A percentile compares a stretch with the other conserved stretches of the same genome.
Conservation (phyloP, 2,113 vertebrate genomes). For the Rhinoderma darwinii region DNA sequence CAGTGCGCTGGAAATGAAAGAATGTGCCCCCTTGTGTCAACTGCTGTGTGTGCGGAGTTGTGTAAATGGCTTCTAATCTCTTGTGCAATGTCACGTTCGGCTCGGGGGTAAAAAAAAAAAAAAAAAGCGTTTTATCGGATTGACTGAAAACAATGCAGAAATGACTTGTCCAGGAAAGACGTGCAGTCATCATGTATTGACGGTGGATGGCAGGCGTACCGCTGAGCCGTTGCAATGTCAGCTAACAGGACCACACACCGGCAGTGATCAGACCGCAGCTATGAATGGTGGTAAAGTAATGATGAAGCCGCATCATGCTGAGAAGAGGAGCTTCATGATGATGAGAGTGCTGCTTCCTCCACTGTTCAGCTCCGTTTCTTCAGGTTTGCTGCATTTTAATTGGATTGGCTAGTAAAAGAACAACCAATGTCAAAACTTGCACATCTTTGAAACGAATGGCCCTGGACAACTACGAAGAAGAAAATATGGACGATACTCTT, state of each 20-base stretch:
- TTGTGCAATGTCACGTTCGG: conserved; percentile 23
- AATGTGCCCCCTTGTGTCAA: conserved; percentile 11
- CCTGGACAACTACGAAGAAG: not conserved
- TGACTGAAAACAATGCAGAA: not conserved
- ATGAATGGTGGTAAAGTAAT: conserved; percentile 1
- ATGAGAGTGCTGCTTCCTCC: conserved; percentile 5
- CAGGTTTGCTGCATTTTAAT: not conserved
- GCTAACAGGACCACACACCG: not conserved
- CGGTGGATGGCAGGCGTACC: not conserved
- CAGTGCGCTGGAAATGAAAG: not conserved
- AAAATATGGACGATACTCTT: no score
- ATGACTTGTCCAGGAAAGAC: conserved; percentile 10
- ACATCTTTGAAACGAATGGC: not conserved
- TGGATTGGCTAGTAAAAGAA: not conserved
- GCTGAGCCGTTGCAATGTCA: conserved; percentile 11
- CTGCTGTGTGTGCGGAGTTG: not conserved
- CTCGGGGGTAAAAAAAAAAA: not conserved
- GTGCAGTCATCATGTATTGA: not conserved
- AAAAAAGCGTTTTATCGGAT: not conserved
- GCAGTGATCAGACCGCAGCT: not conserved
- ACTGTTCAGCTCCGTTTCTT: not conserved
- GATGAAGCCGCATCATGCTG: not conserved
- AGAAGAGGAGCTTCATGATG: not conserved
- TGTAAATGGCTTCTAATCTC: conserved; percentile 41
- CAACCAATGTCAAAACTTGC: conserved; percentile 17